Conservation (phyloP, 2,113 vertebrate species). For the Pandion haliaetus region DNA sequence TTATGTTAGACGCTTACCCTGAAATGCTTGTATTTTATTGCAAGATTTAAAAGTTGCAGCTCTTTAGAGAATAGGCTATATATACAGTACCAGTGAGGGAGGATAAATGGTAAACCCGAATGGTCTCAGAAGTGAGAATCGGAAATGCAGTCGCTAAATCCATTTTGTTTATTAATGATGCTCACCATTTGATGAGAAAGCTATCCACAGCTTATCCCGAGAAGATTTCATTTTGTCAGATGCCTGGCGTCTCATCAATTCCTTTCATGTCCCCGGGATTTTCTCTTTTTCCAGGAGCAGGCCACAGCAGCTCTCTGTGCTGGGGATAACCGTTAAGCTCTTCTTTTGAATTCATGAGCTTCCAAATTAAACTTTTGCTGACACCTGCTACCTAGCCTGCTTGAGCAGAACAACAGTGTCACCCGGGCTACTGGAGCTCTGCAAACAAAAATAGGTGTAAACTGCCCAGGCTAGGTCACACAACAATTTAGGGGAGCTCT, state of each 20-base stretch:
- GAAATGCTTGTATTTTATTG: not conserved
- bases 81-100: not conserved
- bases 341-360: slow-evolving; percentile 57
- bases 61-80: not conserved
- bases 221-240: not conserved
- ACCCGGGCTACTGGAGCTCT: not conserved
- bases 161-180: not conserved
- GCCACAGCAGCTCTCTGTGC: slow-evolving; percentile 26
- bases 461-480: not conserved
- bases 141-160: not conserved
- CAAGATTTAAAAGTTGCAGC: slow-evolving; percentile 3
- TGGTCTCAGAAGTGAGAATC: not conserved
- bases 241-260: slow-evolving; percentile 28
- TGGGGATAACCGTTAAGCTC: slow-evolving; percentile 41
- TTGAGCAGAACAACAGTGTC: not conserved
- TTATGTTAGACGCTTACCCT: not conserved
- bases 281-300: slow-evolving; percentile 32
- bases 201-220: not conserved
- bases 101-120: not conserved
- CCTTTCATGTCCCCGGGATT: slow-evolving; percentile 36
- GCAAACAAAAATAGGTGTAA: not conserved
- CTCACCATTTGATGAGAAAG: not conserved
- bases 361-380: slow-evolving; percentile 65
- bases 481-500: not conserved
- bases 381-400: slow-evolving; percentile 57